Base-by-base conservation (phyloP, 2,888 invertebrate genomes). In the Terebella lapidaria region DNA sequence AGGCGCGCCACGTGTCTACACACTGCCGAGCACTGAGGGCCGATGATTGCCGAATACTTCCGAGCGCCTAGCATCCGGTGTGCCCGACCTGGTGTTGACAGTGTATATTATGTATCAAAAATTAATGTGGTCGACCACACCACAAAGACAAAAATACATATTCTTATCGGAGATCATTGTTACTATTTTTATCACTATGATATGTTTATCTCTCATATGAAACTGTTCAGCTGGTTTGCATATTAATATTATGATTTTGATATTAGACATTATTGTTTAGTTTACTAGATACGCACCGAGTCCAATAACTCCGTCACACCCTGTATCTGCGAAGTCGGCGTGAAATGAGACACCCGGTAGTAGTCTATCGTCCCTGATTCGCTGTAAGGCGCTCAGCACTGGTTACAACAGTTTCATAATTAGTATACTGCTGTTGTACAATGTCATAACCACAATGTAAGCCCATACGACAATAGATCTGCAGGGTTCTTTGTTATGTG, bases 1-100 rank as follows among this genome's bases (percentile, higher is more conserved):
- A 70, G 57, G 15, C 68, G 57, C 0, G 64, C 67, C 2, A 70
- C 66, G 15, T 57, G 54, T 25, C 62, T 53, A 53, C 70, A 70
- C 18, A 68, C 70, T 2, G 56, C 54, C 5, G 68, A 68, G 56
- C 70, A 70, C 35, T 63, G 64, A 1, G 70, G 70, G 2, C 70
- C 70, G 47, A 70, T 66, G 2, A 70, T 59, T 15, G 62, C 68
- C 51, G 53, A 54, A 56, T 67, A 69, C 5, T 29, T 46, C 2
- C 27, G 42, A 10, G 25, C 18, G 18, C 46, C 30, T 10, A 69
- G 27, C 45, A 51, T 46, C 1, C 63, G 60, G 30, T 64, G 59
- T 4, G 62, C 58, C 45, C 28, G 55, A 10, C 68, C 68, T 68
- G 47, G 35, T 35, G 35, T 35, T 10, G 35, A 18, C 10, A 18